These are phyloP conservation scores for Chaenodraco wilsoni DNA, from an alignment of 2,797 vertebrate genomes.

Conservation along the genomic window DNA sequence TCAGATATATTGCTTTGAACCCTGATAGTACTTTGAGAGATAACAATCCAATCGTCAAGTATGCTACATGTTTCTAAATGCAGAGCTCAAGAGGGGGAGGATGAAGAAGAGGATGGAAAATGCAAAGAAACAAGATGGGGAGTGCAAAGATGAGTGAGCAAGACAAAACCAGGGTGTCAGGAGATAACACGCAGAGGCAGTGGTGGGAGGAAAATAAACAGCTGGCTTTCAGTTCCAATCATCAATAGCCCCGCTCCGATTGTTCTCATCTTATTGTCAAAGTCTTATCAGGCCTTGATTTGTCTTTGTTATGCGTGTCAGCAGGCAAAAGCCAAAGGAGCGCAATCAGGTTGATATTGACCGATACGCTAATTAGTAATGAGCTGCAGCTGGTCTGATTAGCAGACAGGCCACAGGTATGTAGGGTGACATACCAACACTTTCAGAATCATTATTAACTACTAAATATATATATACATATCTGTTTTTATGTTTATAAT, in stretches of 20 bases:
- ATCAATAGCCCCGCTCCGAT: neutral
- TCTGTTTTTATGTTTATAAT: neutral
- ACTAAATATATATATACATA: too few relatives aligned
- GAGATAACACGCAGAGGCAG: neutral
- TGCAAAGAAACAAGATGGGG: neutral
- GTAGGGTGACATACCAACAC: neutral
- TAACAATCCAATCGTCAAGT: conserved; percentile 30
- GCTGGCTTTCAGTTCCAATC: conserved; percentile 1
- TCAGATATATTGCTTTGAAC: conserved; percentile 40
- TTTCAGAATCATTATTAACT: neutral
- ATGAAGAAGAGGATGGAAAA: neutral
- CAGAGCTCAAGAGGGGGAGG: neutral
- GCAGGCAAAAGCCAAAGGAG: neutral
- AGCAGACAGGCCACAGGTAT: neutral
- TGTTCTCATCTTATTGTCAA: conserved; percentile 1
- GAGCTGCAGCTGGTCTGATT: neutral
- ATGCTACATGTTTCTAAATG: conserved; percentile 48
- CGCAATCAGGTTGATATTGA: neutral
- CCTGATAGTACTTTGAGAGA: conserved; percentile 37
- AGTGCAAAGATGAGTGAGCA: neutral
- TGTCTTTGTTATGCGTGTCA: neutral
- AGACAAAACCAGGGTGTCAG: neutral
- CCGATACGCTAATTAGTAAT: neutral
- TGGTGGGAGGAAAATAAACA: neutral
- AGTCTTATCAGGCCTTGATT: neutral